Base-by-base conservation (phyloP, 2,113 vertebrate genomes). In the Tympanuchus pallidicinctus region DNA sequence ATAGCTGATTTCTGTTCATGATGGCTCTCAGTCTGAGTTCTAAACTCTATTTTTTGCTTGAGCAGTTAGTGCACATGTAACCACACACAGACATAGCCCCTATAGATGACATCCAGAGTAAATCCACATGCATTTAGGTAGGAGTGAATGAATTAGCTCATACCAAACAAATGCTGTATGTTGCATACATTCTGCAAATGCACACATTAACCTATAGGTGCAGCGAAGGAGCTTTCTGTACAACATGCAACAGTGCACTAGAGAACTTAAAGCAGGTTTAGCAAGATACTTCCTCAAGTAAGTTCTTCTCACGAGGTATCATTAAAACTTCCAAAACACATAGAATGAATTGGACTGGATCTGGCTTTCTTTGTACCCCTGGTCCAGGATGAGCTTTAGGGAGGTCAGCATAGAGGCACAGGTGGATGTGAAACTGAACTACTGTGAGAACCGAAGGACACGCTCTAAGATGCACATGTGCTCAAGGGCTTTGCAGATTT, bases 401-500 rank as follows among this genome's bases (percentile, higher is more conserved):
- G 60, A 63, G 89, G 50, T 79, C 91, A 71, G 38, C 0, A 0
- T 79, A 64, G 56, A 73, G 70, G 47, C 82, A 80, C 60, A 88
- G 56, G 92, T 5, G 28, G 54, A 40, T 89, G 54, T 89, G 67
- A 91, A 82, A 65, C 60, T 1, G 0, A 90, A 93, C 90, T 81
- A 45, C 81, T 92, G 59, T 18, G 43, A 80, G 84, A 89, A 82
- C 56, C 79, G 63, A 91, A 85, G 89, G 81, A 61, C 11, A 8
- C 11, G 71, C 74, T 91, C 45, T 52, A 40, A 94, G 71, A 91
- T 61, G 45, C 13, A 82, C 56, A 52, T 67, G 47, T 78, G 63
- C 67, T 92, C 11, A 2, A 82, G 93, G 81, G 54, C 78, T 91
- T 91, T 91, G 87, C 91, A 92, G 92, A 88, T 92, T 91, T 90